Evolutionary conservation across 1,140 invertebrate genomes (phyloP), one percentile per base, ranked within the genome.

Genomic region (Diplogasteroides magnus): DNA sequence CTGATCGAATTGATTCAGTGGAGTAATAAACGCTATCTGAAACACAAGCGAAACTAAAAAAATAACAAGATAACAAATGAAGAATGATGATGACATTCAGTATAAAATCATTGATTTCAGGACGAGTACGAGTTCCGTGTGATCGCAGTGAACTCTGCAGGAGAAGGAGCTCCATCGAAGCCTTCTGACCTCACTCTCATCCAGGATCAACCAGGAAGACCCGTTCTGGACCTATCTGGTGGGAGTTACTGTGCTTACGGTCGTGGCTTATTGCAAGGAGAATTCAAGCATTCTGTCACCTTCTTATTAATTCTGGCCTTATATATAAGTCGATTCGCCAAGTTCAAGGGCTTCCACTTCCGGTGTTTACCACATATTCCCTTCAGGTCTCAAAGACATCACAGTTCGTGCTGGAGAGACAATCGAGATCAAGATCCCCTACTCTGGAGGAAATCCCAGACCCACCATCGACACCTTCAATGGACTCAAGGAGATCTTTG

Each of bases 371-470:
- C n/a, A n/a, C n/a, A n/a, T n/a, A n/a, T n/a, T n/a, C n/a, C n/a
- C 19, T 48, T 6, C 37, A 48, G 37, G 37, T 27, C 88, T 97
- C 3, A 90, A 93, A 48, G 96, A 98, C 81, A 96, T 99, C 76
- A 93, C 91, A 23, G 94, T 98, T 2, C 88, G 93, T 73, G 94
- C 94, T 72, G 96, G 96, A 64, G 93, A 98, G 86, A 92, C 96
- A 82, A 97, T 98, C 85, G 91, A 90, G 64, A 93, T 98, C 80
- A 90, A 93, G 78, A 90, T 98, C 28, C 94, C 94, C 14, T 98
- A 93, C 82, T 88, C 90, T 73, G 95, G 91, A 29, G 80, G 79
- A 60, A 94, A 94, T 87, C 94, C 95, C 0, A 91, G 92, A 86
- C 96, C 96, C 6, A 91, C 88, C 19, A 92, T 94, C 1, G 89